Evolutionary conservation across 2,113 vertebrate species (phyloP), one percentile per base, ranked within the genome.

Genomic region (Phocoena phocoena): DNA sequence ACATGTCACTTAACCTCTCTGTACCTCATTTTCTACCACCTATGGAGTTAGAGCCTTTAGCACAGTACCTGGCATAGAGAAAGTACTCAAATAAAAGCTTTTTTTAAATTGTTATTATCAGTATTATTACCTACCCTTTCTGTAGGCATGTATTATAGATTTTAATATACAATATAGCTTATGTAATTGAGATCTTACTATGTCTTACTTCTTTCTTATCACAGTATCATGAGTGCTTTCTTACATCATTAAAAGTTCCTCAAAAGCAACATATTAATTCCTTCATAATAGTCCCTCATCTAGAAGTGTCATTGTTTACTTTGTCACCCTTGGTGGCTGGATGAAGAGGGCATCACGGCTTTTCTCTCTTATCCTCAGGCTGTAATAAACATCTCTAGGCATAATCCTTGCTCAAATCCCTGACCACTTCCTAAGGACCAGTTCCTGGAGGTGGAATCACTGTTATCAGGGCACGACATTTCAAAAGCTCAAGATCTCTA

Each of bases 281-380:
- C 65, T 92, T 58, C 25, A 2, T 62, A 55, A 62, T 1, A 71
- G 82, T 7, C 41, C 41, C 68, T 68, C 23, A 5, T 12, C 13
- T 36, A 74, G 96, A 73, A 44, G 21, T 6, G 15, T 2, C 31
- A 7, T 17, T 53, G 23, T 70, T 21, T 53, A 31, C 41, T n/a
- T 53, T 28, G 63, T 38, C 25, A 1, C 65, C 55, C 28, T 76
- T 81, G 18, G 2, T 26, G 23, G 33, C 7, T 70, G 73, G 62
- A 28, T 13, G 11, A 33, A 53, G 0, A 23, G 28, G 10, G 2
- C 9, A 4, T n/a, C 23, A 1, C 6, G 0, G 63, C 3, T 74
- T 88, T 55, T 67, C 63, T 25, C n/a, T 85, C 50, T 60, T 18
- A n/a, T 36, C 55, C 1, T 17, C 14, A 21, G 60, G 13, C 55